Evolutionary conservation across 2,797 vertebrate genomes (phyloP), one percentile per base, ranked within the genome.

Genomic region (Oreochromis grahami): DNA sequence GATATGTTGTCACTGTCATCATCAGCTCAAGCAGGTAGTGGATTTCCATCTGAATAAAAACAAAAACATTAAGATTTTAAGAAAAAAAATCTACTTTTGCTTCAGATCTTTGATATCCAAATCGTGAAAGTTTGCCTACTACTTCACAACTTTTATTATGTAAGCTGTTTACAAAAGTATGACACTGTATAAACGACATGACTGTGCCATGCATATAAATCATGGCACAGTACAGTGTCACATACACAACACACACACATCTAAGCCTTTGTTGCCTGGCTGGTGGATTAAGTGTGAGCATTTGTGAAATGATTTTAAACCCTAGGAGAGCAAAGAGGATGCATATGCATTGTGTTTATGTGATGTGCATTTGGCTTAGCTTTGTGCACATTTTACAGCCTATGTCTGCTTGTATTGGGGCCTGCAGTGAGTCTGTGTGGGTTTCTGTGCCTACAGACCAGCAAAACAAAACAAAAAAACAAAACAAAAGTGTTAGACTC

Each of bases 281-380:
- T 87, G 85, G 87, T 89, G 89, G 89, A 89, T 92, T 91, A 86
- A 89, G 78, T 84, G 84, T 72, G 87, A 88, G 83, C 56, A 80
- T 89, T 93, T 93, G 82, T 87, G 83, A 91, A 93, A 88, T 90
- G 65, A 87, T 90, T 86, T 88, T 74, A 89, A 83, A 50, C 87
- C 89, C 79, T 26, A 7, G 63, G 70, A 87, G 84, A 77, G 77
- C 63, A 76, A 65, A 87, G 50, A 77, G 70, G 72, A 13, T 79
- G 43, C 55, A 70, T 77, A 51, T 68, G 38, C 26, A 24, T 12
- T 79, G 41, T 84, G 53, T 82, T 48, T 70, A 3, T 32, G 34
- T 81, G 43, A 29, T 68, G 78, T 85, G 77, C 36, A 21, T 72
- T 80, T 80, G 56, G 78, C 77, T 81, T 24, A 56, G 41, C 29